These are phyloP conservation scores for Heteromurus nitidus DNA, from an alignment of 2,888 invertebrate species.

Conservation along the genomic window DNA sequence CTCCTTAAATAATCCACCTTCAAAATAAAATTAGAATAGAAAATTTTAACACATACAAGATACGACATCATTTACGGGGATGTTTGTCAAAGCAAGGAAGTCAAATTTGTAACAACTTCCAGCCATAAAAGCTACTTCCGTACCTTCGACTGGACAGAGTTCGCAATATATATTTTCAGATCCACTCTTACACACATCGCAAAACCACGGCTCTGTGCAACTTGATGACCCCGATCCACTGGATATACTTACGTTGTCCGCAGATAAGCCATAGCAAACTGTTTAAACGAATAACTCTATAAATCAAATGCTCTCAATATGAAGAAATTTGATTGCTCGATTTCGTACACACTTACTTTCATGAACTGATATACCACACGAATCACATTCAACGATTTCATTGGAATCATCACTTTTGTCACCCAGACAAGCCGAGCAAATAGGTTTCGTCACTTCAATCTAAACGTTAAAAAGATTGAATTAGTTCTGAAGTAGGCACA, in stretches of 20 bases:
- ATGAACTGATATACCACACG: slow-evolving; percentile 96
- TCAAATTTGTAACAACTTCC: too few species aligned
- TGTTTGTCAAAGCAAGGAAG: not conserved
- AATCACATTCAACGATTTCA: slow-evolving; percentile 98
- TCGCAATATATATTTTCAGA: slow-evolving; percentile 93
- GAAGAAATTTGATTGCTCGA: too few species aligned
- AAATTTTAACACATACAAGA: not conserved
- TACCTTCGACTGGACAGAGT: slow-evolving; percentile 93
- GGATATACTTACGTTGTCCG: slow-evolving; percentile 90
- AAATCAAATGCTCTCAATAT: not conserved
- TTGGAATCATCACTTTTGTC: slow-evolving; percentile 94
- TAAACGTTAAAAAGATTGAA: slow-evolving; percentile 12
- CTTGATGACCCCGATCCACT: slow-evolving; percentile 92
- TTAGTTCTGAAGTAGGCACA: not conserved
- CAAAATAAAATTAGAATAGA: slow-evolving; percentile 69
- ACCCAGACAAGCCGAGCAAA: slow-evolving; percentile 94
- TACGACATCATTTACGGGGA: too few species aligned
- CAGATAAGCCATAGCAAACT: slow-evolving; percentile 93
- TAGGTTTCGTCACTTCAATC: slow-evolving; percentile 79
- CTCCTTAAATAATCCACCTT: slow-evolving; percentile 94
- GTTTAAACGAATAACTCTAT: slow-evolving; percentile 21
- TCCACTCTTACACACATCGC: slow-evolving; percentile 97
- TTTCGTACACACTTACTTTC: slow-evolving; percentile 90
- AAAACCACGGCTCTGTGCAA: slow-evolving; percentile 99
- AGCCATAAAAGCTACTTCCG: too few species aligned